phyloP scores from a whole-genome alignment of 2,797 vertebrate species.

The Lemur catta region DNA sequence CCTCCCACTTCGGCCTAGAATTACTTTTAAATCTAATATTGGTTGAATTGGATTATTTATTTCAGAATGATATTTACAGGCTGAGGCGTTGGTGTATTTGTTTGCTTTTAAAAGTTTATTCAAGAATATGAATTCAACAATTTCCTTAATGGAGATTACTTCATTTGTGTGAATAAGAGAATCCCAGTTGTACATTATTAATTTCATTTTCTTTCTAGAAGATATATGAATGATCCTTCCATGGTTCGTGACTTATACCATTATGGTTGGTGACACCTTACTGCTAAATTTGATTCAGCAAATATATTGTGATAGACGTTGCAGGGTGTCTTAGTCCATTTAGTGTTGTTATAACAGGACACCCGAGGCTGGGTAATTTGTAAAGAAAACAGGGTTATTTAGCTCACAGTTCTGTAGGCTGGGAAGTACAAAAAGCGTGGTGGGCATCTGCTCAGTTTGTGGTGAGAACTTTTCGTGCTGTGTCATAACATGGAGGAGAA shows the following conservation, averaged over 20 bases:
- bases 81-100: not conserved
- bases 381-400: not conserved
- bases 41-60: not conserved
- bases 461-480: not conserved
- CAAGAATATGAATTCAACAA: not conserved
- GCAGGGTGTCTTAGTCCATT: no score
- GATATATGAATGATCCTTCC: not conserved
- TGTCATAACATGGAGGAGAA: not conserved
- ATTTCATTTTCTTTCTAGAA: not conserved
- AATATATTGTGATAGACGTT: not conserved
- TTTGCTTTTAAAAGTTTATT: not conserved
- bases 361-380: not conserved
- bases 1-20: not conserved
- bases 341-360: not conserved
- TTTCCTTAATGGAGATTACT: not conserved
- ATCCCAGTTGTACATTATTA: not conserved
- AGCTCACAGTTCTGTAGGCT: not conserved
- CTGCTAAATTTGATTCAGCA: not conserved
- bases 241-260: not conserved
- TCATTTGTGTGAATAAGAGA: not conserved
- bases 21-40: not conserved
- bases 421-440: not conserved
- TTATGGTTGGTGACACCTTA: not conserved
- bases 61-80: not conserved
- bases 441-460: not conserved